Conservation (phyloP, 2,797 vertebrate species). For the Pyrocephalus nanus region DNA sequence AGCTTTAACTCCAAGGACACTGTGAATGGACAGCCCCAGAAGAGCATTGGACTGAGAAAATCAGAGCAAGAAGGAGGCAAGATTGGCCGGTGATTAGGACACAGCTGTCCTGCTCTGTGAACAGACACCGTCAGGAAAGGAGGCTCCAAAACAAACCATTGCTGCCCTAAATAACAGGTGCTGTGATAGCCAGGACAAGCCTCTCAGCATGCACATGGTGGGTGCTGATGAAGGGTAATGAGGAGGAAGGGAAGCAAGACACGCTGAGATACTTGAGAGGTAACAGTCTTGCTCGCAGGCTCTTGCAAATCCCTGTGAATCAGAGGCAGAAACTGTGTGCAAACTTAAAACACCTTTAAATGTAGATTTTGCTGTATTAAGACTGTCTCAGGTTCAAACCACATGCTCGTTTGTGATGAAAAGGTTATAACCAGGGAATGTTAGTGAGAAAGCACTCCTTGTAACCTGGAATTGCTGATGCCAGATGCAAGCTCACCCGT, state of each 20-base stretch:
- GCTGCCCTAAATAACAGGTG: neutral
- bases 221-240: neutral
- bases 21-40: neutral
- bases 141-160: neutral
- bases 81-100: neutral
- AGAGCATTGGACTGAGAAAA: neutral
- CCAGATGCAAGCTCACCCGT: neutral
- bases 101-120: neutral
- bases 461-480: neutral
- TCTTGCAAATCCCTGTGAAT: neutral
- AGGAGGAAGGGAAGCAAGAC: neutral
- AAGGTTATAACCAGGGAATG: neutral
- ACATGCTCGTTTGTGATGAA: neutral
- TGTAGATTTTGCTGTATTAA: neutral
- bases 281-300: neutral
- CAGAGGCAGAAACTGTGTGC: neutral
- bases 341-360: neutral
- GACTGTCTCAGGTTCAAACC: neutral
- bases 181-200: neutral
- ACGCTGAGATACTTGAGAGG: neutral
- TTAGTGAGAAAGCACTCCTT: neutral
- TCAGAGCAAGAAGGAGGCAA: neutral
- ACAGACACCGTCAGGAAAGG: neutral
- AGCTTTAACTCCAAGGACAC: neutral
- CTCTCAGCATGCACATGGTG: neutral